Evolutionary conservation across 2,888 invertebrate genomes (phyloP).

Genomic region (Amiota communis): DNA sequence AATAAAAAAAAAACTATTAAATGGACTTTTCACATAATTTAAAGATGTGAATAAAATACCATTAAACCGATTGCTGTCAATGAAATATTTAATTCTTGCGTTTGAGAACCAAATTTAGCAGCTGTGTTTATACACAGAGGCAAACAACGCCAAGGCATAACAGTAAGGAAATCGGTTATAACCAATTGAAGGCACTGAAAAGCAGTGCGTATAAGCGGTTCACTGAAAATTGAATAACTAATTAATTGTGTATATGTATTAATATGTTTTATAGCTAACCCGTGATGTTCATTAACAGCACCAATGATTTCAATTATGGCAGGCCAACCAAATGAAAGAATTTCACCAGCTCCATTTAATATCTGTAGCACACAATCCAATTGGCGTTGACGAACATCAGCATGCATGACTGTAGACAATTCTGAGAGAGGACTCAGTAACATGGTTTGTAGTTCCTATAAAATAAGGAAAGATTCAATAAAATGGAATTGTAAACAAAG

Average conservation of each 20-base stretch:
- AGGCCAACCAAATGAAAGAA: slow-evolving; percentile 95
- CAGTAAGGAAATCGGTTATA: slow-evolving; percentile 93
- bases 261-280: slow-evolving; percentile 75
- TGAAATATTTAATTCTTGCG: slow-evolving; percentile 96
- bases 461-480: background rate
- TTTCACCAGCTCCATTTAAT: slow-evolving; percentile 93
- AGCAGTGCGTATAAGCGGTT: slow-evolving; percentile 92
- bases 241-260: background rate
- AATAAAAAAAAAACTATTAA: slow-evolving; percentile 75
- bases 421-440: slow-evolving; percentile 93
- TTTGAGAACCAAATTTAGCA: slow-evolving; percentile 96
- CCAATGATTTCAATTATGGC: slow-evolving; percentile 94
- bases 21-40: background rate
- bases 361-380: slow-evolving; percentile 94
- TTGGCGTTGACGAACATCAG: slow-evolving; percentile 95
- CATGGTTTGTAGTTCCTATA: slow-evolving; percentile 85
- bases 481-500: background rate
- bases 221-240: slow-evolving; percentile 75
- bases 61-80: slow-evolving; percentile 96
- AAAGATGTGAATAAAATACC: slow-evolving; percentile 75
- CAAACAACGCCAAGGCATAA: slow-evolving; percentile 93
- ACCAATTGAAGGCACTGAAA: slow-evolving; percentile 97
- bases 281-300: slow-evolving; percentile 94
- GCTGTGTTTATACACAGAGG: slow-evolving; percentile 93
- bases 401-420: slow-evolving; percentile 89